Evolutionary conservation across 2,888 invertebrate genomes (phyloP).

Genomic region (Leucoma salicis): DNA sequence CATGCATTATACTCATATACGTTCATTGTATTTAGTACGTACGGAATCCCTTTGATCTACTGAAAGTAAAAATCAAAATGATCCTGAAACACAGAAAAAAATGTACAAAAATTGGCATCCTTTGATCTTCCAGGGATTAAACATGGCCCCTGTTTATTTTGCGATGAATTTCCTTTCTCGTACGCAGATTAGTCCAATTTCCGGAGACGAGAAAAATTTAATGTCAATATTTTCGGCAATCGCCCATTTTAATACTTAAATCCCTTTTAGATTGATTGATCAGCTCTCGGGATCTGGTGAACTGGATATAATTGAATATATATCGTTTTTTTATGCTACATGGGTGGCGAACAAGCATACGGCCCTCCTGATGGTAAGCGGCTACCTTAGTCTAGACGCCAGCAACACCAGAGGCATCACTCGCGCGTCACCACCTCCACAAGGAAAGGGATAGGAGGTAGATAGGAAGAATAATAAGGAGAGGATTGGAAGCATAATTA

Average conservation of each 20-base stretch:
- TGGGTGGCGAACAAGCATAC: too few relatives aligned
- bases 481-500: too few relatives aligned
- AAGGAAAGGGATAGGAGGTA: too few relatives aligned
- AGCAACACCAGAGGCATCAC: too few relatives aligned
- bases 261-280: constrained; percentile 17
- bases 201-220: constrained; percentile 15
- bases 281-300: too few relatives aligned
- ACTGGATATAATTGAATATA: too few relatives aligned
- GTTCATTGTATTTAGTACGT: neutral
- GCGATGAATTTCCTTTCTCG: constrained; percentile 16
- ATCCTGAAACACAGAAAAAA: constrained; percentile 29
- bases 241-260: constrained; percentile 6
- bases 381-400: too few relatives aligned
- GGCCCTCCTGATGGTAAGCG: too few relatives aligned
- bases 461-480: too few relatives aligned
- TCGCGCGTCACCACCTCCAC: too few relatives aligned
- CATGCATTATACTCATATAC: too few relatives aligned
- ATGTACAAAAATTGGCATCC: constrained; percentile 19
- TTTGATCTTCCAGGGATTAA: constrained; percentile 39
- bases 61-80: constrained; percentile 16
- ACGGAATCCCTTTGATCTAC: constrained; percentile 16
- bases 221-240: constrained; percentile 17
- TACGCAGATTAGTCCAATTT: constrained; percentile 31
- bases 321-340: too few relatives aligned
- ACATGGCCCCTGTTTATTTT: constrained; percentile 19